These are phyloP conservation scores for Columba janthina DNA, from an alignment of 2,113 vertebrate genomes.

Conservation along the genomic window DNA sequence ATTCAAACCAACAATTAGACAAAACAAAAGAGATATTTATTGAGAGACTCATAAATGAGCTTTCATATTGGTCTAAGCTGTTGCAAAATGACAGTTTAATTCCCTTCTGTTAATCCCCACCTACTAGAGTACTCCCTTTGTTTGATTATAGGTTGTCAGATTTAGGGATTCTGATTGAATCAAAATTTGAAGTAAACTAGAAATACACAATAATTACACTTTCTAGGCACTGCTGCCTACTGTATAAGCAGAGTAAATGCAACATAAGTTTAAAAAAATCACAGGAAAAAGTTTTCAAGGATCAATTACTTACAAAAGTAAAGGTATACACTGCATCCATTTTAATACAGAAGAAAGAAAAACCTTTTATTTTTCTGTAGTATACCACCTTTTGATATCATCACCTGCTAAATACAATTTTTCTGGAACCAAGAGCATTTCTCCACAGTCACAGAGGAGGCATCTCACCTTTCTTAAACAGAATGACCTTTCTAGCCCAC, in stretches of 20 bases:
- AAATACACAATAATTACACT: constrained; percentile 78
- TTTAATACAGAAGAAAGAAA: neutral
- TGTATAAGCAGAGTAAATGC: constrained; percentile 56
- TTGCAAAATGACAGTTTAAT: constrained; percentile 79
- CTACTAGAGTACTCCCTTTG: constrained; percentile 76
- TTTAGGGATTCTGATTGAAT: constrained; percentile 75
- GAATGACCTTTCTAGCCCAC: neutral
- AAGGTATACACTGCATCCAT: neutral
- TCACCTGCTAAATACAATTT: neutral
- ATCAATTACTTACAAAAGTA: neutral
- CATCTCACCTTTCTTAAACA: neutral
- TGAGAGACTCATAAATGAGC: constrained; percentile 80
- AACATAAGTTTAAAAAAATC: neutral
- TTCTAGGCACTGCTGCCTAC: constrained; percentile 59
- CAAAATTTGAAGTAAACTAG: constrained; percentile 78
- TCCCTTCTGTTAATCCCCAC: constrained; percentile 77
- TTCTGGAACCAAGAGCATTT: neutral
- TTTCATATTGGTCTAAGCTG: constrained; percentile 80
- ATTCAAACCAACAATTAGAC: constrained; percentile 87
- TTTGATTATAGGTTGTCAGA: constrained; percentile 84
- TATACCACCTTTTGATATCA: neutral
- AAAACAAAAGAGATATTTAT: constrained; percentile 89
- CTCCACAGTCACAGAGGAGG: neutral
- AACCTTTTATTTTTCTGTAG: neutral
- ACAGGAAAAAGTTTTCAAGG: constrained; percentile 22